phyloP scores from a whole-genome alignment of 1,140 invertebrate genomes.

The Lordiphosa clarofinis region DNA sequence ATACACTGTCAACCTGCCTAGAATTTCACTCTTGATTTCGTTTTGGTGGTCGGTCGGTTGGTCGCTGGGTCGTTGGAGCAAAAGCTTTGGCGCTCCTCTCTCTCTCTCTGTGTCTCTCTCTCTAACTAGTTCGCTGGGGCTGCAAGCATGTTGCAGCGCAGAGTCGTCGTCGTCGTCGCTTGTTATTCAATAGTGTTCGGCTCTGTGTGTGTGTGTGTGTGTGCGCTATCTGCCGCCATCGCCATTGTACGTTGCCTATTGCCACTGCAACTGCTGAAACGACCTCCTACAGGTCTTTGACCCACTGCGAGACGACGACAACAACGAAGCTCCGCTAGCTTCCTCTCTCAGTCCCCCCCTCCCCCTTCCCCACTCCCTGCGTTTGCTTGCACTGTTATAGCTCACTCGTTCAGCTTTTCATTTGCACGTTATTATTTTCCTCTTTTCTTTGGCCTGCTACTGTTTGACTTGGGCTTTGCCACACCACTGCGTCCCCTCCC shows the following conservation, averaged over 20 bases:
- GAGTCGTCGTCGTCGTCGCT: slow-evolving; percentile 23
- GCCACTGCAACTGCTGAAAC: slow-evolving; percentile 78
- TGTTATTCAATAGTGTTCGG: slow-evolving; percentile 62
- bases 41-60: slow-evolving; percentile 46
- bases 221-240: slow-evolving; percentile 64
- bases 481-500: not conserved
- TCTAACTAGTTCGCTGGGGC: slow-evolving; percentile 26
- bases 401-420: slow-evolving; percentile 38
- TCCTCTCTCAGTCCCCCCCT: slow-evolving; percentile 11
- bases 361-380: too few species aligned
- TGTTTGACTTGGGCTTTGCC: slow-evolving; percentile 36
- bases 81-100: slow-evolving; percentile 21
- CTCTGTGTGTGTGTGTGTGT: slow-evolving; percentile 32
- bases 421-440: slow-evolving; percentile 64
- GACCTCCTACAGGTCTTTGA: slow-evolving; percentile 80
- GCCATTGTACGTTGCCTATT: slow-evolving; percentile 76
- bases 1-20: slow-evolving; percentile 2
- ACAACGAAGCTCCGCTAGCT: slow-evolving; percentile 27
- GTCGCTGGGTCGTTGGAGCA: slow-evolving; percentile 45
- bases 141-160: slow-evolving; percentile 47
- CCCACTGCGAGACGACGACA: slow-evolving; percentile 52
- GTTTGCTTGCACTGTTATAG: slow-evolving; percentile 2
- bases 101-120: slow-evolving; percentile 11
- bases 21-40: slow-evolving; percentile 75
- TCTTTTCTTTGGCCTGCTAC: slow-evolving; percentile 20